phyloP scores from a whole-genome alignment of 2,888 invertebrate genomes.

The Beris morrisii region DNA sequence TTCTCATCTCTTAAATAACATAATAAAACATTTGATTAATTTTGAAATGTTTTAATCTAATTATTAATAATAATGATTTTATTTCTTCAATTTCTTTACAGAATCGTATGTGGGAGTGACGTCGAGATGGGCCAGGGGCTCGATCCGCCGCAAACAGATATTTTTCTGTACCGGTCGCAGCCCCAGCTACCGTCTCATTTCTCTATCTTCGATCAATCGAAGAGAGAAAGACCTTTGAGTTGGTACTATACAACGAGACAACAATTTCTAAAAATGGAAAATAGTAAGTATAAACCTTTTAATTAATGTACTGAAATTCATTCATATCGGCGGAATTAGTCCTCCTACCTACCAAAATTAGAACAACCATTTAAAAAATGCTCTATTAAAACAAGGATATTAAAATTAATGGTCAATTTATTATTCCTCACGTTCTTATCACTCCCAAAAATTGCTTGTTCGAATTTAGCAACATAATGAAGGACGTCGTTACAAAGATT shows the following conservation, averaged over 20 bases:
- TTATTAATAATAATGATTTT: too few relatives aligned
- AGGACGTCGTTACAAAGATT: too few relatives aligned
- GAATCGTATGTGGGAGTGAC: constrained; percentile 46
- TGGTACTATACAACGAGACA: constrained; percentile 37
- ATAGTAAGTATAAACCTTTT: constrained; percentile 38
- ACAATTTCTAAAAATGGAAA: constrained; percentile 36
- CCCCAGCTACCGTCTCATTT: constrained; percentile 44
- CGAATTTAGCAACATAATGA: too few relatives aligned
- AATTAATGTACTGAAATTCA: background rate
- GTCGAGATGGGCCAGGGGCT: constrained; percentile 47
- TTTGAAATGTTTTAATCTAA: too few relatives aligned
- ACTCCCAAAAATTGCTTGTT: too few relatives aligned
- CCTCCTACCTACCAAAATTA: too few relatives aligned
- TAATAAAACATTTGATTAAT: too few relatives aligned
- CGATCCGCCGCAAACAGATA: constrained; percentile 44
- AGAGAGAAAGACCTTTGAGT: constrained; percentile 36
- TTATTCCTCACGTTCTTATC: background rate
- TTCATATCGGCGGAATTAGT: too few relatives aligned
- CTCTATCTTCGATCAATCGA: constrained; percentile 43
- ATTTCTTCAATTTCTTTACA: constrained; percentile 35
- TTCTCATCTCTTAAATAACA: too few relatives aligned
- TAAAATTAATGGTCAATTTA: too few relatives aligned
- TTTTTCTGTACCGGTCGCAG: constrained; percentile 45
- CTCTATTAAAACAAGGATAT: too few relatives aligned
- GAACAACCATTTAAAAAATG: too few relatives aligned